Evolutionary conservation across 2,797 vertebrate species (phyloP).

Genomic region (Scolopax bukidnonensis): DNA sequence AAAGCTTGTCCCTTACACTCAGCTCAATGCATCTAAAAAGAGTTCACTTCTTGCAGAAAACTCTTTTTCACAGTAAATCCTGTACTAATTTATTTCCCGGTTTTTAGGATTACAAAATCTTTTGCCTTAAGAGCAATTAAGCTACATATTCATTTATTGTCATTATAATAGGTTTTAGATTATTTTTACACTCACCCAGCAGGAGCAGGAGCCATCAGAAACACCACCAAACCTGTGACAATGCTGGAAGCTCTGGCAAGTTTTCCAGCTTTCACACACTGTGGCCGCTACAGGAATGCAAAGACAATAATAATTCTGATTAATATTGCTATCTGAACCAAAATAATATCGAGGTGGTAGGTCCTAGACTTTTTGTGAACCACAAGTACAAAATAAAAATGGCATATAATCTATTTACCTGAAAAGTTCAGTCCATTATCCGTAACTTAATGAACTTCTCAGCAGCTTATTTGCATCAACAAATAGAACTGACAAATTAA

Average conservation of each 20-base stretch:
- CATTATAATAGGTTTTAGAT: not conserved
- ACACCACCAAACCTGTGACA: not conserved
- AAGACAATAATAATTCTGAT: not conserved
- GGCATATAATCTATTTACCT: not conserved
- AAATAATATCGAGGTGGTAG: not conserved
- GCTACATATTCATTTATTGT: not conserved
- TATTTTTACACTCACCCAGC: not conserved
- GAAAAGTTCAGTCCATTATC: not conserved
- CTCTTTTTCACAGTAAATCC: not conserved
- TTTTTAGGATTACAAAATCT: not conserved
- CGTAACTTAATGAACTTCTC: not conserved
- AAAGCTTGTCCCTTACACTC: not conserved
- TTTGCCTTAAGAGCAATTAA: not conserved
- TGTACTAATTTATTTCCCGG: not conserved
- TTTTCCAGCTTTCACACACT: not conserved
- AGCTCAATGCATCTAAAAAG: not conserved
- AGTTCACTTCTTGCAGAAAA: not conserved
- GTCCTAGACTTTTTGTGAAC: not conserved
- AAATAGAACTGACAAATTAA: not conserved
- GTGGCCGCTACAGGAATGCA: not conserved
- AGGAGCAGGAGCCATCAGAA: not conserved
- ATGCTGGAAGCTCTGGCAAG: not conserved
- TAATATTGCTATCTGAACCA: not conserved
- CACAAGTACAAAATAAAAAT: not conserved
- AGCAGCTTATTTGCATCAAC: not conserved